Percentiles rank a stretch among this genome's conserved stretches.
phyloP scores from a whole-genome alignment of 2,888 invertebrate species.

The Muscina levida region DNA sequence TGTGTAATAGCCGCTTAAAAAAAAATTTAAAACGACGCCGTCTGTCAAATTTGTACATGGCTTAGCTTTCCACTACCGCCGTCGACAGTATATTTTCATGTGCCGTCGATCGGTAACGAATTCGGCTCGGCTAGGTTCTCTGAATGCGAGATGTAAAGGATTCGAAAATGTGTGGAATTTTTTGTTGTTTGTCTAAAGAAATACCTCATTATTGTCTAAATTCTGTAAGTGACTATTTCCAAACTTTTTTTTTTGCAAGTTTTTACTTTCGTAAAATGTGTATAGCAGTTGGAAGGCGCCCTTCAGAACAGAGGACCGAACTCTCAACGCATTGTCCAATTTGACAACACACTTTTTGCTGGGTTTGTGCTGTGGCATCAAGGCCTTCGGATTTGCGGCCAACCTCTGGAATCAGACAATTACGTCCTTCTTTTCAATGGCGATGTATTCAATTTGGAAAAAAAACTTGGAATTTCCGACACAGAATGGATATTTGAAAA shows the following conservation, averaged over 20 bases:
- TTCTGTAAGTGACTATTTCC: neutral
- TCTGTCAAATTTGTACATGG: too few relatives aligned
- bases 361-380: slow-evolving; percentile 92
- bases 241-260: too few relatives aligned
- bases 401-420: slow-evolving; percentile 84
- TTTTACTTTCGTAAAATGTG: neutral
- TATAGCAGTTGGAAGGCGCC: slow-evolving; percentile 46
- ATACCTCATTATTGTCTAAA: neutral
- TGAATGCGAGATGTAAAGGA: too few relatives aligned
- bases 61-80: too few relatives aligned
- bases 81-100: too few relatives aligned
- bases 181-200: neutral
- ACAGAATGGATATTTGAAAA: slow-evolving; percentile 81
- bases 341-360: slow-evolving; percentile 68
- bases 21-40: too few relatives aligned
- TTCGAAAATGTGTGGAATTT: slow-evolving; percentile 19
- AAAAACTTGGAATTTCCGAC: slow-evolving; percentile 79
- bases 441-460: slow-evolving; percentile 86
- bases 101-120: too few relatives aligned
- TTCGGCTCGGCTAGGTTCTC: too few relatives aligned
- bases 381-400: slow-evolving; percentile 83
- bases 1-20: too few relatives aligned
- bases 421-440: slow-evolving; percentile 93
- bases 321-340: slow-evolving; percentile 12
- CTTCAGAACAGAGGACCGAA: slow-evolving; percentile 71